Evolutionary conservation across 2,113 vertebrate species (phyloP), one percentile per base, ranked within the genome.

Genomic region (Leucosticte australis): DNA sequence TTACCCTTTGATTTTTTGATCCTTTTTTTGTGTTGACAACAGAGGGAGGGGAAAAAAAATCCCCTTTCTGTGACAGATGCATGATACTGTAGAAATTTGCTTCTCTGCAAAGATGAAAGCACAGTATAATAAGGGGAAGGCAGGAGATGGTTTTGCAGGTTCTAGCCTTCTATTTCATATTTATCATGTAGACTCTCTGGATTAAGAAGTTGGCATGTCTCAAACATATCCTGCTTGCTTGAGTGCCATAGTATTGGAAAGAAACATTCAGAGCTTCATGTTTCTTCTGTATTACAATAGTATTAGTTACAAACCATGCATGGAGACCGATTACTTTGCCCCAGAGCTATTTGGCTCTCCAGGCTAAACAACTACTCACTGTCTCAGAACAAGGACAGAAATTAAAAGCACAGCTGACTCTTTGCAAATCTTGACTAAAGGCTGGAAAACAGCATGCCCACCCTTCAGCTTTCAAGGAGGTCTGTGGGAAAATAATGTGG

Each of bases 321-420:
- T 64, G 17, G 59, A 92, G 46, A 59, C 81, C 1, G 3, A 94
- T 86, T 95, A 74, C 75, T 94, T 92, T 91, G 68, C 68, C 94
- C 78, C 94, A 73, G 49, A 91, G 86, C 70, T 59, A 92, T 89
- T 93, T 89, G 85, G 42, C 46, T 97, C 6, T 95, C 46, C 39
- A 91, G 74, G 84, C 37, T 78, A 69, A 97, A 91, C 69, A 89
- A 41, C 80, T 84, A 74, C 77, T 75, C 52, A 67, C 64, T 83
- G 69, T 78, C 59, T 91, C 87, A 87, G 62, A 17, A 33, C 39
- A 80, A 50, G 65, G 42, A 62, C 47, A 87, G 55, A 85, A 95
- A 81, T 90, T 50, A 91, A 88, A 93, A 83, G 64, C 67, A 83
- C 70, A 97, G 46, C 90, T 95, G 87, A 73, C 52, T 94, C 44